Percentiles rank a stretch among this genome's conserved stretches.
Evolutionary conservation across 2,888 invertebrate species (phyloP).

Genomic region (Drosophila demipolita): DNA sequence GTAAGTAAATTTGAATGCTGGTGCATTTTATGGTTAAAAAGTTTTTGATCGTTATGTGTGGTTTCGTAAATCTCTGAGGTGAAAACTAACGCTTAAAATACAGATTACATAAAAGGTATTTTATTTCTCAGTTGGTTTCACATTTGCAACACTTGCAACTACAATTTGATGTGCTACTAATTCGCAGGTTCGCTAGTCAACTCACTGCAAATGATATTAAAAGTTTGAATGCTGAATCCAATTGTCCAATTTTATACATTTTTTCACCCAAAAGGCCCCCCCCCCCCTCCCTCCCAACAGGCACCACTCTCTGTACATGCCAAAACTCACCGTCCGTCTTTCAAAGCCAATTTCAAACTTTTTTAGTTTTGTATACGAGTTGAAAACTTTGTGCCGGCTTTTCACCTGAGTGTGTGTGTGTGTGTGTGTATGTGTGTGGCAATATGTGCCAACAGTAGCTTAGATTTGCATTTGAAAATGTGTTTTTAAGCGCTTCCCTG

Average conservation of each 20-base stretch:
- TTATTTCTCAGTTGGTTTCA: conserved; percentile 15
- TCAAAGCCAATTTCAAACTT: conserved; percentile 64
- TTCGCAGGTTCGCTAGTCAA: conserved; percentile 40
- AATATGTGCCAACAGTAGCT: conserved; percentile 58
- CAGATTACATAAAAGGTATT: not conserved
- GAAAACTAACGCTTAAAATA: not conserved
- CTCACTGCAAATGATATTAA: conserved; percentile 75
- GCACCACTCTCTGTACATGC: not conserved
- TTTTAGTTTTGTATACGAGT: conserved; percentile 53
- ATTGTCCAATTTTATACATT: conserved; percentile 29
- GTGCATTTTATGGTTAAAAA: not conserved
- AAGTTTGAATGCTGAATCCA: conserved; percentile 46
- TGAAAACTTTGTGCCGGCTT: conserved; percentile 63
- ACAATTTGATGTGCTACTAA: conserved; percentile 37
- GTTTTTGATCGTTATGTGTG: not conserved
- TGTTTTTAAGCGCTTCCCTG: conserved; percentile 50
- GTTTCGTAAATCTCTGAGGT: not conserved
- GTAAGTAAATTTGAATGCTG: not conserved
- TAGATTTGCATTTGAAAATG: conserved; percentile 76
- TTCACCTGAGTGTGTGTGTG: conserved; percentile 35
- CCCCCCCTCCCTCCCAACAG: too few relatives aligned
- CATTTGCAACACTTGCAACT: conserved; percentile 17
- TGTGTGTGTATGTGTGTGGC: conserved; percentile 26
- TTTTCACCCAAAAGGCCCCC: too few relatives aligned
- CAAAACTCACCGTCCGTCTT: conserved; percentile 11